Evolutionary conservation across 2,888 invertebrate genomes (phyloP), one percentile per base, ranked within the genome.

Genomic region (Brachyopa scutellaris): DNA sequence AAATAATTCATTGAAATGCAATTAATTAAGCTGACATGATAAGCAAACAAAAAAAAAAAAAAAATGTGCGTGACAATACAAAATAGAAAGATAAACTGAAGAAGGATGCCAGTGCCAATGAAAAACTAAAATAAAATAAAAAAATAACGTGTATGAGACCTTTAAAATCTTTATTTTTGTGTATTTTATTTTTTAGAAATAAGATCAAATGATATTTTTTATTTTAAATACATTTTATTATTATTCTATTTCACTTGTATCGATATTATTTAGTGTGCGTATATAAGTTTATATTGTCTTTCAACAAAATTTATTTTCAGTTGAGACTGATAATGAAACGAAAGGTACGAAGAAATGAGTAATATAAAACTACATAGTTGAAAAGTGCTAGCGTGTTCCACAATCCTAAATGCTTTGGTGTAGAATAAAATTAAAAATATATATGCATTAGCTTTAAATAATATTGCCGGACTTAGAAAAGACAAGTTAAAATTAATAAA

Each of bases 281-380:
- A 36, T 26, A 36, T 11, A 31, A n/a, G n/a, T 26, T 26, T 26
- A 26, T 47, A 47, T 72, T 72, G 66, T 64, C 45, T 36, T 51
- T 53, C 45, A 61, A 67, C 57, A 33, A 66, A 59, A 61, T 73
- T 73, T 61, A 55, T 40, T 80, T 80, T 69, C 76, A 80, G 76
- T 80, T 76, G 80, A 80, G 80, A 69, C 80, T 80, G 80, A 80
- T 73, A 79, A 67, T 47, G 80, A 80, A 40, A 80, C 76, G 69
- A 40, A 80, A 80, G 80, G 80, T 80, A 80, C 76, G 80, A 59
- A 33, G 80, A 59, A 33, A 47, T 29, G 19, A 11, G n/a, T 40
- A 40, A 7, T 33, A 29, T 26, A 62, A 42, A 31, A 31, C 23
- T 23, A 7, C 3, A 31, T 15, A 47, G n/a, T 17, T 61, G 2